phyloP scores from a whole-genome alignment of 1,140 invertebrate species.

The Drosophila kanapiae region DNA sequence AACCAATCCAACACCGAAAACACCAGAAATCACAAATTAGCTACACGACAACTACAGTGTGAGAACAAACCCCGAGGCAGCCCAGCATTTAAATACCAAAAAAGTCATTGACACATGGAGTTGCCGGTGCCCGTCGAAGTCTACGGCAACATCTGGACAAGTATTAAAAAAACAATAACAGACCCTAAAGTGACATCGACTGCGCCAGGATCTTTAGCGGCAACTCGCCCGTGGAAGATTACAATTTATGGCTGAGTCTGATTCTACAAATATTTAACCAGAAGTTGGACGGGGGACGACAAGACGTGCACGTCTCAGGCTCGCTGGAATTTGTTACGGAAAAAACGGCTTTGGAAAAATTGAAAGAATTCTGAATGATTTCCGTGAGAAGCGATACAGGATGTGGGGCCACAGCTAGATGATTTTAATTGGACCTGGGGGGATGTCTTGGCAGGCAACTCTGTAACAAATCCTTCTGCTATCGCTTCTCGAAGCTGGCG shows the following conservation, averaged over 20 bases:
- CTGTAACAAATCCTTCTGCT: conserved; percentile 41
- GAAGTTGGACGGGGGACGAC: conserved; percentile 53
- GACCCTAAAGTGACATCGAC: conserved; percentile 53
- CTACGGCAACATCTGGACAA: conserved; percentile 66
- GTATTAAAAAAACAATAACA: conserved; percentile 63
- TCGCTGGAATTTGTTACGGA: conserved; percentile 70
- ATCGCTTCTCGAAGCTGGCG: conserved; percentile 5
- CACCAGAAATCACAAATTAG: conserved; percentile 81
- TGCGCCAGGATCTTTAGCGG: conserved; percentile 56
- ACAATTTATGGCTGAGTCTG: conserved; percentile 62
- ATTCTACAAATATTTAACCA: conserved; percentile 58
- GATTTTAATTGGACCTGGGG: conserved; percentile 34
- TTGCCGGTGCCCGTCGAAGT: conserved; percentile 12
- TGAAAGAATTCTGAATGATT: conserved; percentile 36
- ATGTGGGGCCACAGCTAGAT: conserved; percentile 23
- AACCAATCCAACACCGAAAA: conserved; percentile 76
- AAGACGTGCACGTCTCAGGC: conserved; percentile 53
- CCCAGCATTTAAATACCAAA: conserved; percentile 64
- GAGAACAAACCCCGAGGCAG: conserved; percentile 53
- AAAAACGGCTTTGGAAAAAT: conserved; percentile 22
- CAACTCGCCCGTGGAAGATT: conserved; percentile 65
- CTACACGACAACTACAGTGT: conserved; percentile 66
- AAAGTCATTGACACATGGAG: conserved; percentile 71
- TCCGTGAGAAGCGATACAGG: conserved; percentile 70
- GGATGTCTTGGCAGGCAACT: conserved; percentile 8